These are phyloP conservation scores for Tuta absoluta DNA, from an alignment of 2,888 invertebrate genomes.

Conservation along the genomic window DNA sequence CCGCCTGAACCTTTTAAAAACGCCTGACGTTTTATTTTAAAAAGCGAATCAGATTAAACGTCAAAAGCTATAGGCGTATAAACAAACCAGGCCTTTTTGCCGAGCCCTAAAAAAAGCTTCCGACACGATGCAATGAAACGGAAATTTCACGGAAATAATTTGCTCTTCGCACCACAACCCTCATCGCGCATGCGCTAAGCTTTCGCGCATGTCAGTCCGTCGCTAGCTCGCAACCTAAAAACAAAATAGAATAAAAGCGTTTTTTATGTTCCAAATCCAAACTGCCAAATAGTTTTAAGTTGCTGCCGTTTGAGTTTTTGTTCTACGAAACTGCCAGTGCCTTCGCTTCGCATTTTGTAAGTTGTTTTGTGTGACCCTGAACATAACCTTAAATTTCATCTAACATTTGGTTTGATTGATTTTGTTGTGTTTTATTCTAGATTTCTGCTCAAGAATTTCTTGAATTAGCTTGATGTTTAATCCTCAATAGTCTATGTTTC, in stretches of 20 bases:
- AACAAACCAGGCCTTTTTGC: conserved; percentile 36
- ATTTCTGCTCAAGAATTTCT: background rate
- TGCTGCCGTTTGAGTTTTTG: conserved; percentile 21
- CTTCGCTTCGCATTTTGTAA: conserved; percentile 19
- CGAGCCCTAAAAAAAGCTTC: conserved; percentile 67
- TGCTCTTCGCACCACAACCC: conserved; percentile 39
- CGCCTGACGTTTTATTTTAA: conserved; percentile 20
- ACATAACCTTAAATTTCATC: conserved; percentile 27
- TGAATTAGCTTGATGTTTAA: background rate
- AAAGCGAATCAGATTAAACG: conserved; percentile 42
- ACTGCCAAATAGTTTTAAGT: conserved; percentile 28
- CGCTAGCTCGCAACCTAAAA: conserved; percentile 51
- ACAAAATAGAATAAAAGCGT: conserved; percentile 50
- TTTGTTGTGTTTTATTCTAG: conserved; percentile 11
- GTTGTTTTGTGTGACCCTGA: background rate
- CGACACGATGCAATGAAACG: conserved; percentile 56
- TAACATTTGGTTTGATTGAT: conserved; percentile 26
- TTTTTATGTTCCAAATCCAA: conserved; percentile 36
- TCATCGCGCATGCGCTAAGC: conserved; percentile 57
- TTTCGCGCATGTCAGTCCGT: conserved; percentile 61
- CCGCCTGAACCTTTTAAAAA: too few species aligned
- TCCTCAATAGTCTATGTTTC: background rate
- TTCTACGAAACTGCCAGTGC: background rate
- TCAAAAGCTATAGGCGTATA: conserved; percentile 42
- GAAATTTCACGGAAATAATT: conserved; percentile 72